Percentiles rank a stretch among this genome's conserved stretches.
Evolutionary conservation across 2,113 vertebrate species (phyloP).

Genomic region (Telmatochromis brichardi): DNA sequence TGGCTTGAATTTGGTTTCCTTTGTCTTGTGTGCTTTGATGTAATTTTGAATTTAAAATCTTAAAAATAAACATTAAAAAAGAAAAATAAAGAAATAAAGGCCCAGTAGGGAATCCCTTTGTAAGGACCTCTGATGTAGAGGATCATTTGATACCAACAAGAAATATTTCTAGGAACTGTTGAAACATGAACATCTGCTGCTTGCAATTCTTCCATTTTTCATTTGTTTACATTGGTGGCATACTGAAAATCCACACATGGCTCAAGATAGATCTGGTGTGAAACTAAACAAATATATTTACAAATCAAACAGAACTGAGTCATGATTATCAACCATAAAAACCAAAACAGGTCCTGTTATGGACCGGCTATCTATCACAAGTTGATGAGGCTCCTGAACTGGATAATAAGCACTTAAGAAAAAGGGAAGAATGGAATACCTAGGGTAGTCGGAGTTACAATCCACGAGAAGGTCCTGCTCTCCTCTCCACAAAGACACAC

Average conservation of each 20-base stretch:
- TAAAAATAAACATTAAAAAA: background rate
- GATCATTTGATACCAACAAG: background rate
- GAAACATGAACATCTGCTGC: background rate
- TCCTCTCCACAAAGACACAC: conserved; percentile 63
- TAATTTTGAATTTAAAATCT: background rate
- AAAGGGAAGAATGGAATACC: conserved; percentile 54
- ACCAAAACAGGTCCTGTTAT: background rate
- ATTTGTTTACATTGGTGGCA: background rate
- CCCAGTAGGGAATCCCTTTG: accelerated
- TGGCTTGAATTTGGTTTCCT: background rate
- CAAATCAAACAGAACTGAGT: background rate
- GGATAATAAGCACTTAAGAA: background rate
- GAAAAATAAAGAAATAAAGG: background rate
- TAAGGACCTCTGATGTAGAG: background rate
- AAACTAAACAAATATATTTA: background rate
- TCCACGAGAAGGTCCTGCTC: conserved; percentile 70
- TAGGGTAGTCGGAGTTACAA: conserved; percentile 59
- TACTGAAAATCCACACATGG: background rate
- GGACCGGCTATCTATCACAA: background rate
- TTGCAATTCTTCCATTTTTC: background rate
- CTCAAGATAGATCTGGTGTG: background rate
- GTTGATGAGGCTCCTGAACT: background rate
- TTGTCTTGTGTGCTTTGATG: background rate
- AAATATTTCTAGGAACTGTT: background rate
- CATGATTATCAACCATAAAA: background rate